Conservation (phyloP, 35 echinoderm and acorn worm species). For the Chiridota heheva region DNA sequence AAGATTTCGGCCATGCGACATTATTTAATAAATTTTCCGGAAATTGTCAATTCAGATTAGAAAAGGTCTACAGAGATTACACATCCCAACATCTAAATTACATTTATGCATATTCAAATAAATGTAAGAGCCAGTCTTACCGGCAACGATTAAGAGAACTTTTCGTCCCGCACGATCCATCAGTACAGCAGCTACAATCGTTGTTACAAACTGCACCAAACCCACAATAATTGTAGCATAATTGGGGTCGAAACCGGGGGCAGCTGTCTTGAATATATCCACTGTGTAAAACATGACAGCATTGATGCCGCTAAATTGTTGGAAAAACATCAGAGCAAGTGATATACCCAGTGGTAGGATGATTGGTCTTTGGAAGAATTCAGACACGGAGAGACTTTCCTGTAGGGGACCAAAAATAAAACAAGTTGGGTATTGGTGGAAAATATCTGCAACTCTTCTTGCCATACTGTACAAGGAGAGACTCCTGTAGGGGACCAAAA, state of each 20-base stretch:
- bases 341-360: slow-evolving; percentile 72
- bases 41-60: too few species aligned
- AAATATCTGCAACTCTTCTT: too few species aligned
- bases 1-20: too few species aligned
- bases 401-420: slow-evolving; percentile 42
- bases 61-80: too few species aligned
- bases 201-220: slow-evolving; percentile 72
- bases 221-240: slow-evolving; percentile 72
- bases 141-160: slow-evolving; percentile 63
- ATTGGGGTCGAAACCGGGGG: slow-evolving; percentile 39
- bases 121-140: too few species aligned
- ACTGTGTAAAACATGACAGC: slow-evolving; percentile 95
- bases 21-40: too few species aligned
- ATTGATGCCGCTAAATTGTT: slow-evolving; percentile 98
- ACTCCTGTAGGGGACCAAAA: too few species aligned
- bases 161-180: slow-evolving; percentile 87
- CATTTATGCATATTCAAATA: too few species aligned
- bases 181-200: slow-evolving; percentile 56
- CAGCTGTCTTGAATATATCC: slow-evolving; percentile 67
- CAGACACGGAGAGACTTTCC: slow-evolving; percentile 69
- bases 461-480: too few species aligned
- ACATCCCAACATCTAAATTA: too few species aligned
- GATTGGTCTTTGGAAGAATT: slow-evolving; percentile 59
- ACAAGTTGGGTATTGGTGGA: not conserved
- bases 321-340: slow-evolving; percentile 82